phyloP scores from a whole-genome alignment of 2,888 invertebrate species.

The Cheilosia vernalis region DNA sequence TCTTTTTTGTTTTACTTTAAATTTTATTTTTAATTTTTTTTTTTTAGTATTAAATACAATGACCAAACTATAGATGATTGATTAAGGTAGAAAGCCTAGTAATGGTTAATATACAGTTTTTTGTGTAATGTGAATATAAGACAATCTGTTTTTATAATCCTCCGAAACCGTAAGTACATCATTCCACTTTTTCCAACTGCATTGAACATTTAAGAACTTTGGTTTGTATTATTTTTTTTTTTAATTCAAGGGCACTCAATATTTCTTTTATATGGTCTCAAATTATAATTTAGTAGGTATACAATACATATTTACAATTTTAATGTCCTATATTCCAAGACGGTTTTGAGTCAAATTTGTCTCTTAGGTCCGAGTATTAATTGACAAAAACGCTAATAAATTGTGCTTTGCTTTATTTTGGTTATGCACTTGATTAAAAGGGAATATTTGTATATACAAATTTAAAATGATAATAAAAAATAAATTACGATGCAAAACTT shows the following conservation, averaged over 20 bases:
- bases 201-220: neutral
- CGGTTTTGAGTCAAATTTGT: constrained; percentile 1
- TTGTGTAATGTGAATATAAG: constrained; percentile 9
- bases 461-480: neutral
- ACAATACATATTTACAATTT: constrained; percentile 25
- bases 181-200: constrained; percentile 14
- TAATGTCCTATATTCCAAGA: neutral
- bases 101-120: constrained; percentile 53
- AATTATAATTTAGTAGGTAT: constrained; percentile 23
- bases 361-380: constrained; percentile 32
- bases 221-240: constrained; percentile 1
- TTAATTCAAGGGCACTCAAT: constrained; percentile 45
- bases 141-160: constrained; percentile 27
- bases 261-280: constrained; percentile 17
- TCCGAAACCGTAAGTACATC: constrained; percentile 61
- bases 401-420: neutral
- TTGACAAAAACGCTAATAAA: constrained; percentile 49
- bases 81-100: constrained; percentile 49
- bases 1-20: constrained; percentile 29
- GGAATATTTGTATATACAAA: neutral
- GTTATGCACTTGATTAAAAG: neutral
- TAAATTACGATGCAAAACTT: neutral
- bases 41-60: constrained; percentile 33
- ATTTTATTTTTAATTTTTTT: constrained; percentile 23
- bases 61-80: constrained; percentile 32